Conservation (phyloP, 2,113 vertebrate species). For the Picathartes gymnocephalus region DNA sequence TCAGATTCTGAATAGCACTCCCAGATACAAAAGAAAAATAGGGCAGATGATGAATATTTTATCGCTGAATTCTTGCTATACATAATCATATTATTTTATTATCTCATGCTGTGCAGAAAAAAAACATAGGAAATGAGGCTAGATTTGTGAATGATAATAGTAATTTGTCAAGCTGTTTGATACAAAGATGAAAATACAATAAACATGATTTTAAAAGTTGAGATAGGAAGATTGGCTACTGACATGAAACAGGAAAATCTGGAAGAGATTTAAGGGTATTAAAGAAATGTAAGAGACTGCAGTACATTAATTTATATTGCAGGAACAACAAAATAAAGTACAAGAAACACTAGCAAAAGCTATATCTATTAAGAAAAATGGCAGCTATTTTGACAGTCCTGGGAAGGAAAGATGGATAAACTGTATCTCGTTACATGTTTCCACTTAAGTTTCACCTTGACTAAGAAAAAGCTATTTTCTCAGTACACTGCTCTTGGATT, state of each 20-base stretch:
- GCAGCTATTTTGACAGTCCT: background rate
- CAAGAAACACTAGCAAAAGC: background rate
- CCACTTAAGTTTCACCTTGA: constrained; percentile 17
- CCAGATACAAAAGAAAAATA: constrained; percentile 49
- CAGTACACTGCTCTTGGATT: background rate
- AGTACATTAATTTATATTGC: background rate
- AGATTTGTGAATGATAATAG: constrained; percentile 51
- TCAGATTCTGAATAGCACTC: constrained; percentile 31
- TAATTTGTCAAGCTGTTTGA: constrained; percentile 46
- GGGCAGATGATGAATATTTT: constrained; percentile 62
- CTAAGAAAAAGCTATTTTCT: background rate
- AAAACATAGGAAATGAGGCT: constrained; percentile 24
- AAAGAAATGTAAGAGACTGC: background rate
- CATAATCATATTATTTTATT: constrained; percentile 62
- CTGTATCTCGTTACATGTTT: background rate
- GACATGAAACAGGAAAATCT: background rate
- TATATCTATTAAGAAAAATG: background rate
- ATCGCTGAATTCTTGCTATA: constrained; percentile 9
- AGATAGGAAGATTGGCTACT: constrained; percentile 16
- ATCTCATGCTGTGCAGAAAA: constrained; percentile 23
- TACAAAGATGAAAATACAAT: constrained; percentile 38
- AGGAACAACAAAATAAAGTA: background rate
- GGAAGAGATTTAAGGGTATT: constrained; percentile 27
- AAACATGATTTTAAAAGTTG: constrained; percentile 33
- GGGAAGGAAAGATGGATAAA: background rate